Evolutionary conservation across 2,113 vertebrate species (phyloP).

Genomic region (Daubentonia madagascariensis): DNA sequence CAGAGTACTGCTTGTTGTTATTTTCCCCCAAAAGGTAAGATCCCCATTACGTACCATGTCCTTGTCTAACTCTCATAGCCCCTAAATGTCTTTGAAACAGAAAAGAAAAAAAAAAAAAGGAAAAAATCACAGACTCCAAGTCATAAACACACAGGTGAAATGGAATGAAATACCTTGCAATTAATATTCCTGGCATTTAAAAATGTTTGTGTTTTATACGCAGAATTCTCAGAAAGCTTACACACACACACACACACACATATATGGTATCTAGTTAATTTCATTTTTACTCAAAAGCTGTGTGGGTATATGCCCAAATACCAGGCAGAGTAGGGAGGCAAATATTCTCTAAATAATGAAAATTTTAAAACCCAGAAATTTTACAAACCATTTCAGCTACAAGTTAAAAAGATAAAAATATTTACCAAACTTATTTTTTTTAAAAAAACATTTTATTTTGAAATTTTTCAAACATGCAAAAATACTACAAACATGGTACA

Average conservation of each 20-base stretch:
- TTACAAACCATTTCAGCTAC: neutral
- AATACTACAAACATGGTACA: neutral
- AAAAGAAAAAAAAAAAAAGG: neutral
- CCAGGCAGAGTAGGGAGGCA: neutral
- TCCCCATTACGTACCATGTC: neutral
- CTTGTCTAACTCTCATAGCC: neutral
- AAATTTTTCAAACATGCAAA: neutral
- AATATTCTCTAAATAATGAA: constrained; percentile 1
- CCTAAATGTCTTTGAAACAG: neutral
- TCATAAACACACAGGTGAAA: neutral
- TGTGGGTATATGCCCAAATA: neutral
- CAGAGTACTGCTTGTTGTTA: neutral
- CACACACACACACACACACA: neutral
- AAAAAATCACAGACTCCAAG: neutral
- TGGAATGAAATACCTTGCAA: neutral
- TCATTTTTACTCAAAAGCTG: neutral
- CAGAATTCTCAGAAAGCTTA: neutral
- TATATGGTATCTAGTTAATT: neutral
- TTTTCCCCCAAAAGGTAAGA: neutral
- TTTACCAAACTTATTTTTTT: neutral
- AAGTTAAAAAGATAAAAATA: neutral
- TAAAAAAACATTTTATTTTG: neutral
- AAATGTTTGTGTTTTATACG: neutral
- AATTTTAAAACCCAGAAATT: neutral
- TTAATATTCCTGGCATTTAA: neutral